These are phyloP conservation scores for Calidris pygmaea DNA, from an alignment of 2,113 vertebrate species.

Conservation along the genomic window DNA sequence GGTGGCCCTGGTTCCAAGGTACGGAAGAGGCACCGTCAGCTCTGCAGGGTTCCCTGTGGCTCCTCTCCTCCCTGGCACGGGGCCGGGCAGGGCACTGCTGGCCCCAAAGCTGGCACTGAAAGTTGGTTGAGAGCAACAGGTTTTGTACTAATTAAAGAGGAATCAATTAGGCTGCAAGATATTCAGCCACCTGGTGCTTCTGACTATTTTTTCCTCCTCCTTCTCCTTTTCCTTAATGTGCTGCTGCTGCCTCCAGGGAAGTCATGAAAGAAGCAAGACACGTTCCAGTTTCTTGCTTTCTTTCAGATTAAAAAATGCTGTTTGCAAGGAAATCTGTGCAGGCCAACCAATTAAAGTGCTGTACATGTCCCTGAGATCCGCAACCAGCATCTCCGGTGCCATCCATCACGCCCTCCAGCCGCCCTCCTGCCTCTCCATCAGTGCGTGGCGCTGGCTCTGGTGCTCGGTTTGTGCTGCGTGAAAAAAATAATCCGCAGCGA, in stretches of 20 bases:
- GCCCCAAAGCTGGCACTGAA: background rate
- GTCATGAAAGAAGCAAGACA: conserved; percentile 13
- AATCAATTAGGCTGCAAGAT: conserved; percentile 54
- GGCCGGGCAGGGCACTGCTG: background rate
- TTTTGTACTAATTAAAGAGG: conserved; percentile 58
- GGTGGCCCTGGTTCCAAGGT: background rate
- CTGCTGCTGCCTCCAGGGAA: conserved; percentile 54
- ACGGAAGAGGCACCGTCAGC: background rate
- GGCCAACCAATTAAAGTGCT: background rate
- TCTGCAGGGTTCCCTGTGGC: accelerated
- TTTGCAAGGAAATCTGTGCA: background rate
- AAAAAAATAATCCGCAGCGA: background rate
- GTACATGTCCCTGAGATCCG: background rate
- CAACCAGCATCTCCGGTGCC: background rate
- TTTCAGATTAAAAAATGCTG: conserved; percentile 16
- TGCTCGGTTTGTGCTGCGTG: background rate
- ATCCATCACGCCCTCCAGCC: background rate
- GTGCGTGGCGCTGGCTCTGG: background rate
- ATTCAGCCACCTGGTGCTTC: conserved; percentile 54
- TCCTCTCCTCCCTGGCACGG: background rate
- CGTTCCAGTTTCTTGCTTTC: conserved; percentile 22
- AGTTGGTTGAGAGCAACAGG: conserved; percentile 13
- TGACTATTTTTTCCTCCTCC: conserved; percentile 35
- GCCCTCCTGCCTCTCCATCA: background rate
- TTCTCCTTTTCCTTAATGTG: conserved; percentile 5